These are phyloP conservation scores for Donacobius atricapilla DNA, from an alignment of 2,113 vertebrate species.

Conservation along the genomic window DNA sequence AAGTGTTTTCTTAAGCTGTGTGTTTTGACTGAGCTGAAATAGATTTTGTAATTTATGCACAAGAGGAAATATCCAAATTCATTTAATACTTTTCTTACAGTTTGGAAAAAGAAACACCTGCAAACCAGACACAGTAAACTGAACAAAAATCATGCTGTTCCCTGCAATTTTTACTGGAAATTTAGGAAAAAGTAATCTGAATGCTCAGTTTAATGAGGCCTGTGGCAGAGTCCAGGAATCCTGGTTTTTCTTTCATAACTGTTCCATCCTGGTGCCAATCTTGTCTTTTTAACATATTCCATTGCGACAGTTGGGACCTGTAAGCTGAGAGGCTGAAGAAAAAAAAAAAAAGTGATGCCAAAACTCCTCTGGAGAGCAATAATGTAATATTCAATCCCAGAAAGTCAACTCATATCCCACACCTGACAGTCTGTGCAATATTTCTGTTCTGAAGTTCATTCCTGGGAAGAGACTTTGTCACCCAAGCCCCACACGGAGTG, in stretches of 20 bases:
- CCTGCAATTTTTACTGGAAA: neutral
- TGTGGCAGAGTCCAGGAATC: neutral
- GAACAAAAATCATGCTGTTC: neutral
- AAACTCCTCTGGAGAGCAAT: neutral
- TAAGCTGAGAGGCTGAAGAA: neutral
- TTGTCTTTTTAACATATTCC: neutral
- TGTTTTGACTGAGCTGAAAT: slow-evolving; percentile 46
- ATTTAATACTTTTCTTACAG: neutral
- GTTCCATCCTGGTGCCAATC: neutral
- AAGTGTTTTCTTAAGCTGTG: slow-evolving; percentile 48
- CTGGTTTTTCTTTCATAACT: neutral
- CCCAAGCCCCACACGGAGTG: neutral
- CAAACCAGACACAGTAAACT: neutral
- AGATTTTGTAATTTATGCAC: slow-evolving; percentile 29
- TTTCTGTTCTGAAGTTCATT: neutral
- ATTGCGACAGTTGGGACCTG: neutral
- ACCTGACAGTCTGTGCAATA: neutral
- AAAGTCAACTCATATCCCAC: neutral
- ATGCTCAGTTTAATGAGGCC: neutral
- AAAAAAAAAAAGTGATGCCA: neutral
- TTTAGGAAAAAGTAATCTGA: neutral
- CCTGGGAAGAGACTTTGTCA: neutral
- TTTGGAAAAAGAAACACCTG: neutral
- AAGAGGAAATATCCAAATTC: neutral
- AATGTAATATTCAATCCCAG: neutral